Conservation (phyloP, 2,888 invertebrate genomes). For the Schizotus pectinicornis region DNA sequence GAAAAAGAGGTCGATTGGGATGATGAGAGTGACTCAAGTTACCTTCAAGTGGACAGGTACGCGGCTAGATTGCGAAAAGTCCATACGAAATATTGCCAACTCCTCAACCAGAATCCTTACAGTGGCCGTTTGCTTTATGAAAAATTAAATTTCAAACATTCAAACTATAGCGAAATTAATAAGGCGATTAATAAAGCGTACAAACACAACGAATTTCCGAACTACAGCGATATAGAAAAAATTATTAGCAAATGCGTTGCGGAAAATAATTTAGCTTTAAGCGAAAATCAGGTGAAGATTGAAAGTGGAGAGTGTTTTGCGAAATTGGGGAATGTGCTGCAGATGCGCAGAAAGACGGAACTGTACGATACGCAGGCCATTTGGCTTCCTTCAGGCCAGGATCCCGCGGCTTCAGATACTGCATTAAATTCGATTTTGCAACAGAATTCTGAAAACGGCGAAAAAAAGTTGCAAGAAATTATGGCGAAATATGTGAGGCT, state of each 20-base stretch:
- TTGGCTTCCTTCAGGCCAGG: slow-evolving; percentile 29
- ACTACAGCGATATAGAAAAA: slow-evolving; percentile 48
- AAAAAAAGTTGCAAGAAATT: slow-evolving; percentile 42
- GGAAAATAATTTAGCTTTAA: slow-evolving; percentile 39
- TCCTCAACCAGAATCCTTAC: slow-evolving; percentile 46
- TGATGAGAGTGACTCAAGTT: slow-evolving; percentile 73
- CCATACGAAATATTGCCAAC: slow-evolving; percentile 44
- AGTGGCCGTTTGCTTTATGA: slow-evolving; percentile 43
- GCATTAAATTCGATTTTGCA: slow-evolving; percentile 42
- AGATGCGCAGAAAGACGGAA: slow-evolving; percentile 47
- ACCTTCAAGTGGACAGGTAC: slow-evolving; percentile 69
- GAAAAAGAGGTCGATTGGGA: slow-evolving; percentile 75
- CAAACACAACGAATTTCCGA: slow-evolving; percentile 49
- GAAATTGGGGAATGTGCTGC: slow-evolving; percentile 48
- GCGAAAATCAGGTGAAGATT: slow-evolving; percentile 39
- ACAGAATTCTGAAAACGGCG: slow-evolving; percentile 41
- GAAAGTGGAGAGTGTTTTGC: slow-evolving; percentile 50
- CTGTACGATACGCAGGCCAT: slow-evolving; percentile 45
- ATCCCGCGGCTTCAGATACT: slow-evolving; percentile 48
- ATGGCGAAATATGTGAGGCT: slow-evolving; percentile 43
- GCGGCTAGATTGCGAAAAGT: slow-evolving; percentile 40
- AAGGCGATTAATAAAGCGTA: slow-evolving; percentile 47
- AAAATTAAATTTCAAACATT: slow-evolving; percentile 42
- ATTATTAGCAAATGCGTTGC: slow-evolving; percentile 43
- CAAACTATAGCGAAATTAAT: slow-evolving; percentile 45